Base-by-base conservation (phyloP, 1,140 invertebrate genomes). In the Zeugodacus cucurbitae region DNA sequence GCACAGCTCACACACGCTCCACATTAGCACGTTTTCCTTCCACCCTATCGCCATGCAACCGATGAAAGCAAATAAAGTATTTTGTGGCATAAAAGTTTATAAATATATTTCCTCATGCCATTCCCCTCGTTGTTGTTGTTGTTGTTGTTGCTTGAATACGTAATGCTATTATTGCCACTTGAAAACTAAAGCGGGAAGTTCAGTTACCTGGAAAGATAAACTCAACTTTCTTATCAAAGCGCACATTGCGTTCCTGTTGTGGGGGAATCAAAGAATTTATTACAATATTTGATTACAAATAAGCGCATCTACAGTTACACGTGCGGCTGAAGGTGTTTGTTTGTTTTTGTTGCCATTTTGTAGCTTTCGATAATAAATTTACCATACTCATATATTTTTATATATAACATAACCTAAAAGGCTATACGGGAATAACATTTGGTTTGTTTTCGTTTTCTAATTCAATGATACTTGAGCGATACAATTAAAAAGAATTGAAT, bases 161-260 rank as follows among this genome's bases (percentile, higher is more conserved):
- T 26, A 62, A 62, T 26, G n/a, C 17, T 22, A 62, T 67, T 32
- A 17, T 32, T 67, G 64, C 32, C 67, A 74, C 67, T 74, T 20
- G 67, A 74, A 67, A 67, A 67, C 29, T 34, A 67, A 34, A 67
- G 5, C 26, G 64, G 64, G 32, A 20, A 74, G 34, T 41, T 74
- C 34, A 37, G 32, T 74, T 74, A 74, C 34, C 67, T 74, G 67
- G 67, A 74, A 74, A 74, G 67, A 74, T 74, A 74, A 74, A 41
- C 34, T 37, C 32, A n/a, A 74, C 17, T 74, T 70, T 22, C 67
- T 74, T 74, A 74, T 74, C 67, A 41, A 64, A 41, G 5, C 32
- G 1, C 17, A 37, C 67, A 8, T 41, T 37, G 32, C 8, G 8
- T 26, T 67, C 14, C 64, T 29, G 29, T 37, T 32, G 67, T 67